Percentiles rank a stretch among this genome's conserved stretches.
Conservation (phyloP, 1,140 invertebrate species). For the Psix sp. region DNA sequence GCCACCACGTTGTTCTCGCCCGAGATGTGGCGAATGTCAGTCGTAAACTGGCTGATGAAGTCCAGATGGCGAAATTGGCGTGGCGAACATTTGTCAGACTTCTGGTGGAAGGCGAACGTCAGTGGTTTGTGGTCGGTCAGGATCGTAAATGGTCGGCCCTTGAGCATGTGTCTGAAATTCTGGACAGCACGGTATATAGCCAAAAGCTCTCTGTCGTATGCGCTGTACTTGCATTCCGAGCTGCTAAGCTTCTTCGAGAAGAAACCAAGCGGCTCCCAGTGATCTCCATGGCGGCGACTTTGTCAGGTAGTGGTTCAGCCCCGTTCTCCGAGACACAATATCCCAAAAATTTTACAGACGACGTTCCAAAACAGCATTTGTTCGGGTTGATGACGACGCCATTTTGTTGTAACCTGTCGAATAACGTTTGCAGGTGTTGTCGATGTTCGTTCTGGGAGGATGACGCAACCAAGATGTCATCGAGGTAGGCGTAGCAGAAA, state of each 20-base stretch:
- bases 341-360: constrained; percentile 66
- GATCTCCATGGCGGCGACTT: constrained; percentile 25
- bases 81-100: constrained; percentile 53
- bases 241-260: no score
- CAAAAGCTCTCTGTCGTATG: constrained; percentile 33
- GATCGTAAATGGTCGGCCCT: constrained; percentile 67
- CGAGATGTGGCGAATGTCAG: constrained; percentile 1
- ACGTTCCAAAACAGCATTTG: no score
- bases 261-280: no score
- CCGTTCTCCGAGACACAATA: constrained; percentile 57
- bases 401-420: no score
- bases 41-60: constrained; percentile 12
- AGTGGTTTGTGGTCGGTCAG: constrained; percentile 72
- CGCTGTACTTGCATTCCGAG: constrained; percentile 67
- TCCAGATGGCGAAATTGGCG: constrained; percentile 16
- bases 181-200: constrained; percentile 59
- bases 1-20: constrained; percentile 11
- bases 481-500: no score
- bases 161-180: constrained; percentile 69
- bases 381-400: no score
- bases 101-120: constrained; percentile 62
- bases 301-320: constrained; percentile 56
- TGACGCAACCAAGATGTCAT: no score
- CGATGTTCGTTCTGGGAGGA: no score
- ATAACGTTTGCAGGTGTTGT: no score